Evolutionary conservation across 2,113 vertebrate species (phyloP).

Genomic region (Helogale parvula): DNA sequence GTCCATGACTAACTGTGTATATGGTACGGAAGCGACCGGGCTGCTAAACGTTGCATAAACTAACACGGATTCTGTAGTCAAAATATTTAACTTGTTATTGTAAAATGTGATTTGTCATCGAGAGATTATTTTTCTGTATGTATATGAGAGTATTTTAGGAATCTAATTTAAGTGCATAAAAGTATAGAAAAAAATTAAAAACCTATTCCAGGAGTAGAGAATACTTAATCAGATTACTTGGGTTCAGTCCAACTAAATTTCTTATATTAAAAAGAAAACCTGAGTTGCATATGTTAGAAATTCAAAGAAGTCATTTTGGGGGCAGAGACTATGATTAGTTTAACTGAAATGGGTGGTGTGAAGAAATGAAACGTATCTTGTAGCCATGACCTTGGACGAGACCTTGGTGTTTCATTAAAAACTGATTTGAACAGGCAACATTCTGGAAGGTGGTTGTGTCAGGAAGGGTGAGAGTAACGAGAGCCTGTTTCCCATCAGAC

Average conservation of each 20-base stretch:
- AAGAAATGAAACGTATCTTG: not conserved
- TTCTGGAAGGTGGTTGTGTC: not conserved
- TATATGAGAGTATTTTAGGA: slow-evolving; percentile 82
- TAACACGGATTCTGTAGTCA: slow-evolving; percentile 62
- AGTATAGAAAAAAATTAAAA: slow-evolving; percentile 67
- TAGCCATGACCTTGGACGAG: not conserved
- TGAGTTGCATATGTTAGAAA: slow-evolving; percentile 44
- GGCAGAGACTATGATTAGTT: not conserved
- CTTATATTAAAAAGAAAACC: slow-evolving; percentile 54
- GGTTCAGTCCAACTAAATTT: slow-evolving; percentile 62
- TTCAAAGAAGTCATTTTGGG: not conserved
- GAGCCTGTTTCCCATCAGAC: not conserved
- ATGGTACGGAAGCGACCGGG: slow-evolving; percentile 21
- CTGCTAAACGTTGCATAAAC: slow-evolving; percentile 64
- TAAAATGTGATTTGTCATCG: slow-evolving; percentile 74
- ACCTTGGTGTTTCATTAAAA: not conserved
- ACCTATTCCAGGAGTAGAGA: slow-evolving; percentile 66
- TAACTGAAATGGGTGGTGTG: not conserved
- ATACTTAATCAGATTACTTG: slow-evolving; percentile 46
- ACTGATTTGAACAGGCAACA: not conserved
- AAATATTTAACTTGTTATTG: slow-evolving; percentile 76
- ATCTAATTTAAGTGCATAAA: slow-evolving; percentile 82
- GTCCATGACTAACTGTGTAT: slow-evolving; percentile 62
- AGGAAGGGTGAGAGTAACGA: not conserved
- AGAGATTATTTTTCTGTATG: slow-evolving; percentile 85